These are phyloP conservation scores for Melospiza georgiana DNA, from an alignment of 2,113 vertebrate genomes.

Conservation along the genomic window DNA sequence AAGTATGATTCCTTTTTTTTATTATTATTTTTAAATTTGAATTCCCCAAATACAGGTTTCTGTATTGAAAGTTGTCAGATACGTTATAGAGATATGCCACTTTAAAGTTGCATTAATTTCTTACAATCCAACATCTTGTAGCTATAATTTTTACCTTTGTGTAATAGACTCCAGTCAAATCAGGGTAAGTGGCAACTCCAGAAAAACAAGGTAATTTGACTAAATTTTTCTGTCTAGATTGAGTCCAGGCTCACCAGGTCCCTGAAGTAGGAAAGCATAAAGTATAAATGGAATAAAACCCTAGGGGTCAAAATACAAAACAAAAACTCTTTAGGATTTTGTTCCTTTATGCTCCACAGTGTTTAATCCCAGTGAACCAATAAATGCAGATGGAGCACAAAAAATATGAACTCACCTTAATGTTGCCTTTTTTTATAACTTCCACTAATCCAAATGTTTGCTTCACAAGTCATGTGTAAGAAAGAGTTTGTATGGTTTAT, in stretches of 20 bases:
- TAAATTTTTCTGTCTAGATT: neutral
- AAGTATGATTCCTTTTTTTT: neutral
- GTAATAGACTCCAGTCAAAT: neutral
- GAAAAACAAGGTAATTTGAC: neutral
- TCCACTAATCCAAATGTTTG: neutral
- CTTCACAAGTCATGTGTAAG: neutral
- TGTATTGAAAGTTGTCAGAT: neutral
- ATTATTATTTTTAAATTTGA: neutral
- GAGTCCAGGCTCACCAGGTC: neutral
- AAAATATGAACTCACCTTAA: constrained; percentile 38
- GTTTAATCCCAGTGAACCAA: constrained; percentile 31
- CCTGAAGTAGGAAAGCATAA: constrained; percentile 45
- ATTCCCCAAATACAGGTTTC: neutral
- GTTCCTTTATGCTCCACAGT: neutral
- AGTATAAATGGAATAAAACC: neutral
- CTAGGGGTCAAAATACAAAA: neutral
- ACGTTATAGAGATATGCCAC: neutral
- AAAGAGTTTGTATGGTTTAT: neutral
- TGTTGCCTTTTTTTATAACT: neutral
- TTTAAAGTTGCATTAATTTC: neutral
- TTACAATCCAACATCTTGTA: neutral
- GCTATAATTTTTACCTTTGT: neutral
- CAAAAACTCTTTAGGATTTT: neutral
- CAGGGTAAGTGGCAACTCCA: neutral
- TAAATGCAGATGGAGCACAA: constrained; percentile 36